Conservation (phyloP, 2,888 invertebrate genomes). For the Malachius bipustulatus region DNA sequence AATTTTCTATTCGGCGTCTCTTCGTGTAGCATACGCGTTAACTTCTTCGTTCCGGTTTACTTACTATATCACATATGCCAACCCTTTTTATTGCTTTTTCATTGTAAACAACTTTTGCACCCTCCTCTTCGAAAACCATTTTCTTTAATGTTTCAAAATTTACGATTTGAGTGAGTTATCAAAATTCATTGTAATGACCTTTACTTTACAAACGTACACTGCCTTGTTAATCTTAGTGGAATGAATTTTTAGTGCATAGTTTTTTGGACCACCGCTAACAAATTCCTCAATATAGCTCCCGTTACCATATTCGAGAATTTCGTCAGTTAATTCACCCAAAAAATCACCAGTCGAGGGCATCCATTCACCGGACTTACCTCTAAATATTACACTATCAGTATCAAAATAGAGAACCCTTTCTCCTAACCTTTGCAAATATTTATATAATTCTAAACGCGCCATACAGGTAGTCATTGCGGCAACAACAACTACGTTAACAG, state of each 20-base stretch:
- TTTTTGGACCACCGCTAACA: too few relatives aligned
- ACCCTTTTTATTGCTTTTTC: too few relatives aligned
- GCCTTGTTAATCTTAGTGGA: conserved; percentile 6
- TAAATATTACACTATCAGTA: too few relatives aligned
- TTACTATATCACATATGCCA: too few relatives aligned
- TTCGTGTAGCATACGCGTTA: too few relatives aligned
- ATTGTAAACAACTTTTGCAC: too few relatives aligned
- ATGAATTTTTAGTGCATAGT: conserved; percentile 25
- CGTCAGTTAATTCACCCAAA: background rate
- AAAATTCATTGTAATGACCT: conserved; percentile 12
- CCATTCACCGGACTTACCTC: background rate
- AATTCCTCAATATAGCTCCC: conserved; percentile 21
- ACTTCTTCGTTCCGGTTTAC: too few relatives aligned
- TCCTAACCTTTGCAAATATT: conserved; percentile 25
- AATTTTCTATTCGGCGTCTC: too few relatives aligned
- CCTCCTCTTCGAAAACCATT: background rate
- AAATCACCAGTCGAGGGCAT: background rate
- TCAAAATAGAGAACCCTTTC: too few relatives aligned
- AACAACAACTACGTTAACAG: conserved; percentile 28
- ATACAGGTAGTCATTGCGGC: too few relatives aligned
- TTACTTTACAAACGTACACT: conserved; percentile 16
- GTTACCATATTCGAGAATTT: background rate
- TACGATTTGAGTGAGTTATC: background rate
- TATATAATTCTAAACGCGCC: conserved; percentile 13
- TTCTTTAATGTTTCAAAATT: background rate